phyloP scores from a whole-genome alignment of 1,140 invertebrate genomes.

The Atta texana region DNA sequence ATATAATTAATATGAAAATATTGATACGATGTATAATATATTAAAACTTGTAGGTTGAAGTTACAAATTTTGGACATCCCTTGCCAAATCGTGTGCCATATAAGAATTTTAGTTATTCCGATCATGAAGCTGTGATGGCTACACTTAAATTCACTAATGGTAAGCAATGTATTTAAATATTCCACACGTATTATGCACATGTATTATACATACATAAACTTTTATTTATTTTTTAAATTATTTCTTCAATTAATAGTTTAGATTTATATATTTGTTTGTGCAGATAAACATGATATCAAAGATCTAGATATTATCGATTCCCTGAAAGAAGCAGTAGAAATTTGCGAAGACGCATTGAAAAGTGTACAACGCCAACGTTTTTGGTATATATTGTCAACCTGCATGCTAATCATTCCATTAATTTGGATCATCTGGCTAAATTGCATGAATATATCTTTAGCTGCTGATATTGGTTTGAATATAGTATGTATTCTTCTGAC shows the following conservation, averaged over 20 bases:
- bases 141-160: constrained; percentile 86
- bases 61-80: constrained; percentile 90
- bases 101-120: constrained; percentile 93
- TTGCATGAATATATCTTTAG: constrained; percentile 77
- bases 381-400: constrained; percentile 87
- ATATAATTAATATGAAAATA: constrained; percentile 30
- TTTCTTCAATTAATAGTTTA: background rate
- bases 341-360: constrained; percentile 88
- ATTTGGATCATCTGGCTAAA: constrained; percentile 85
- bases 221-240: background rate
- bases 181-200: background rate
- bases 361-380: constrained; percentile 87
- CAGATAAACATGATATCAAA: constrained; percentile 63
- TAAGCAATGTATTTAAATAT: constrained; percentile 70
- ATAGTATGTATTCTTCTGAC: constrained; percentile 88
- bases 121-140: constrained; percentile 95
- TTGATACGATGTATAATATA: background rate
- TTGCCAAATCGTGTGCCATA: constrained; percentile 91
- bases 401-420: constrained; percentile 85
- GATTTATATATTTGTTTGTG: constrained; percentile 54
- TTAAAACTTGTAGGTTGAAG: constrained; percentile 85
- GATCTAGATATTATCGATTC: constrained; percentile 83
- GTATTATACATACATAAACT: background rate
- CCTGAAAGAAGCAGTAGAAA: constrained; percentile 88
- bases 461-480: constrained; percentile 85